Evolutionary conservation across 2,113 vertebrate species (phyloP).

Genomic region (Sturnira hondurensis): DNA sequence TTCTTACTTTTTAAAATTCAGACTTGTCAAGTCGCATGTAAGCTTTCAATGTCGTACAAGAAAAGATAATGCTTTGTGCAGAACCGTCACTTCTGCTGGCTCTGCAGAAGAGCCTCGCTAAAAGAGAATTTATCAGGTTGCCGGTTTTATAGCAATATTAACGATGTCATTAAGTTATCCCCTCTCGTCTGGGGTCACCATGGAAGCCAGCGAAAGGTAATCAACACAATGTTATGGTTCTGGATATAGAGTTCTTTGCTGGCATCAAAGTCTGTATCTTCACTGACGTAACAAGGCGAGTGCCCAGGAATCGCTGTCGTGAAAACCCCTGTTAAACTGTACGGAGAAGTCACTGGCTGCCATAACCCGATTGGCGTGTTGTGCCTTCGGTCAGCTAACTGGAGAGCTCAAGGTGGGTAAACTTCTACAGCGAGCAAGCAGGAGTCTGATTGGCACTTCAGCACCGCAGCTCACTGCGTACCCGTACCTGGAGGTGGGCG

Average conservation of each 20-base stretch:
- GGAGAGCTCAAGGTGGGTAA: not conserved
- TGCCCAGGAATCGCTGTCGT: slow-evolving; percentile 41
- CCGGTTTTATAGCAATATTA: slow-evolving; percentile 55
- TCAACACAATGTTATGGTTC: not conserved
- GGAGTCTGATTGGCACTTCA: not conserved
- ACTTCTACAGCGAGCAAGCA: not conserved
- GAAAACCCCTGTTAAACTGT: slow-evolving; percentile 39
- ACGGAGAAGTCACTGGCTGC: not conserved
- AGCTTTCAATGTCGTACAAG: slow-evolving; percentile 53
- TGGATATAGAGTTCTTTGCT: slow-evolving; percentile 47
- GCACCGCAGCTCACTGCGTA: not conserved
- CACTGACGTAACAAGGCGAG: slow-evolving; percentile 28
- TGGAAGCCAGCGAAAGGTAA: not conserved
- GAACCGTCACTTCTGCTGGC: slow-evolving; percentile 23
- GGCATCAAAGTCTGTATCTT: slow-evolving; percentile 11
- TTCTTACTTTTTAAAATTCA: slow-evolving; percentile 72
- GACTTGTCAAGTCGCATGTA: slow-evolving; percentile 53
- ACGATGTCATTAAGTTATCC: slow-evolving; percentile 36
- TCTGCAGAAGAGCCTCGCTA: slow-evolving; percentile 24
- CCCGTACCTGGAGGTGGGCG: not conserved
- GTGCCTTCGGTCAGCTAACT: not conserved
- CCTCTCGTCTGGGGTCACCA: slow-evolving; percentile 23
- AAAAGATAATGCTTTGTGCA: slow-evolving; percentile 56
- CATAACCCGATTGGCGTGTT: not conserved
- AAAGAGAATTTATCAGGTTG: slow-evolving; percentile 39